A percentile compares a stretch with the other conserved stretches of the same genome.
These are phyloP conservation scores for Porites rus DNA, from an alignment of 92 coral and sea anemone species.

Conservation along the genomic window DNA sequence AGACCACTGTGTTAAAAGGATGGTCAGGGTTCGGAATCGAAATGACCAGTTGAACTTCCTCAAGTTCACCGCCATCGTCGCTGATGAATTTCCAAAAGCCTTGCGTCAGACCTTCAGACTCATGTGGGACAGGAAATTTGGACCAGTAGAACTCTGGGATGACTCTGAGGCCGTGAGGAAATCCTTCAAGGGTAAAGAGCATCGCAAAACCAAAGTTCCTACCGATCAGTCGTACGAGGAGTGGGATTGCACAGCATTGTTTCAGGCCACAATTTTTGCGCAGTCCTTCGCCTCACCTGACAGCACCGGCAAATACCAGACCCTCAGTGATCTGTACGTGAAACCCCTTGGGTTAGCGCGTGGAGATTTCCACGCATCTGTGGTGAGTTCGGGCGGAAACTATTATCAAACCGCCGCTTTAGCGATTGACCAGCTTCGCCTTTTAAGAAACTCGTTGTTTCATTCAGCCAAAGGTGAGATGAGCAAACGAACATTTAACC, in stretches of 20 bases:
- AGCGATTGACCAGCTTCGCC: slow-evolving; percentile 42
- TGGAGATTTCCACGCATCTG: slow-evolving; percentile 12
- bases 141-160: slow-evolving; percentile 53
- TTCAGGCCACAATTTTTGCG: slow-evolving; percentile 35
- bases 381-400: slow-evolving; percentile 19
- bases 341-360: background rate
- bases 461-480: slow-evolving; percentile 2
- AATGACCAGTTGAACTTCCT: slow-evolving; percentile 48
- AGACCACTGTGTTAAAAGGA: slow-evolving; percentile 15
- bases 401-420: background rate
- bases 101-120: slow-evolving; percentile 56
- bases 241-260: slow-evolving; percentile 3
- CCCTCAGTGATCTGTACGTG: slow-evolving; percentile 37
- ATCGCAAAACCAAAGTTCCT: slow-evolving; percentile 1
- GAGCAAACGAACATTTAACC: slow-evolving; percentile 7
- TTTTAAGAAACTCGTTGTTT: background rate
- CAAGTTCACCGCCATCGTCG: slow-evolving; percentile 44
- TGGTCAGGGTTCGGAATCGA: background rate
- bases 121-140: slow-evolving; percentile 61
- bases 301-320: slow-evolving; percentile 2
- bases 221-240: background rate
- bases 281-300: slow-evolving; percentile 15
- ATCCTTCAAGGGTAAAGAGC: slow-evolving; percentile 4
- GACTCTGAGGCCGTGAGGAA: slow-evolving; percentile 61
- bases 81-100: slow-evolving; percentile 46